Evolutionary conservation across 2,113 vertebrate species (phyloP).

Genomic region (Tyto alba): DNA sequence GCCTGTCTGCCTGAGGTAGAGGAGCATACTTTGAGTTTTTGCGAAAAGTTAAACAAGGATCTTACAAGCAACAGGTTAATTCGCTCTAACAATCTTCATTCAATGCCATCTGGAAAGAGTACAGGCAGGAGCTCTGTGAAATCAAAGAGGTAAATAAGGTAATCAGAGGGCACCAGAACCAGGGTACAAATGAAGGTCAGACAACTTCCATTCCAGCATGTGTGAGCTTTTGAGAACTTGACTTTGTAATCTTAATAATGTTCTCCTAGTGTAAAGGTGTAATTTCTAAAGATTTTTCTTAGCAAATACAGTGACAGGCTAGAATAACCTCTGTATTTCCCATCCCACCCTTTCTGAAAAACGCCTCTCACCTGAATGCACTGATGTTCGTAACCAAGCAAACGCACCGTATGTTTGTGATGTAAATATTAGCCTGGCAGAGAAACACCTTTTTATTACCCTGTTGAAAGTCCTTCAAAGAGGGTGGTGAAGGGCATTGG

Average conservation of each 20-base stretch:
- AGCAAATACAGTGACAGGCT: neutral
- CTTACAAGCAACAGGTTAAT: neutral
- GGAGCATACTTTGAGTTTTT: neutral
- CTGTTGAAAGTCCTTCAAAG: neutral
- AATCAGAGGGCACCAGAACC: neutral
- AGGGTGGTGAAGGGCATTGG: neutral
- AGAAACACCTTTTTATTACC: conserved; percentile 22
- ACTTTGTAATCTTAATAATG: neutral
- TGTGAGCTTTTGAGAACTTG: neutral
- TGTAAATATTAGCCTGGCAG: conserved; percentile 53
- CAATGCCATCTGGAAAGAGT: neutral
- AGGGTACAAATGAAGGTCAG: conserved; percentile 6
- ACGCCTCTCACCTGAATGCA: neutral
- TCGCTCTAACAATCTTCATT: neutral
- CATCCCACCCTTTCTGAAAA: neutral
- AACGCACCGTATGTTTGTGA: conserved; percentile 4
- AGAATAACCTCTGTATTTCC: neutral
- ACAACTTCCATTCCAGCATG: neutral
- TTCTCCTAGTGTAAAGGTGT: fast-evolving
- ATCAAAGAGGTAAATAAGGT: neutral
- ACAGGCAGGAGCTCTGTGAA: neutral
- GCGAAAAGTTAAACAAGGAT: neutral
- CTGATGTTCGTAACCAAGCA: conserved; percentile 43
- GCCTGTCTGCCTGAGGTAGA: neutral
- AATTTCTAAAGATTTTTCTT: neutral